Evolutionary conservation across 2,888 invertebrate species (phyloP), one percentile per base, ranked within the genome.

Genomic region (Minunthozetes semirufus): DNA sequence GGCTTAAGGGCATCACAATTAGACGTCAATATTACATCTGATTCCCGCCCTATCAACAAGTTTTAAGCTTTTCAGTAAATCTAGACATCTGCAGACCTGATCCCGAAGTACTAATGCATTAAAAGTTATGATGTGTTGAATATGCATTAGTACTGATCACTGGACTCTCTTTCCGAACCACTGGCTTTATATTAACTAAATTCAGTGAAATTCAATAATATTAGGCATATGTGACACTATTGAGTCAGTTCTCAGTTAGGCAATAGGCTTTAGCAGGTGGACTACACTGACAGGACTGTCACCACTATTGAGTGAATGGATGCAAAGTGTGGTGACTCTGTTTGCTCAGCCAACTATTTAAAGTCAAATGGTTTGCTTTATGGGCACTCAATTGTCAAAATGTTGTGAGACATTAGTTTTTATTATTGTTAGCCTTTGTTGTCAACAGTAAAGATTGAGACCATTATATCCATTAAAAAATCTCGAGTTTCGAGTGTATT

Each of bases 1-100:
- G 42, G n/a, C 68, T 68, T 68, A 68, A 68, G 68, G 68, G 42
- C 68, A 68, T 42, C 19, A 68, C 68, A 68, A 68, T 68, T 68
- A 68, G 42, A 42, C 42, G 38, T 68, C 68, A 68, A 68, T 68
- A 68, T 68, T 68, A 68, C 42, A 68, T 42, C n/a, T 22, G 42
- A 68, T 68, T 22, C 11, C 68, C 42, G 68, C 42, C 68, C 68
- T 42, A 68, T 68, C 68, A 68, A 68, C 68, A 68, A 68, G 68
- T 68, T 68, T 63, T 68, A 68, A 68, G 68, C 68, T 68, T 19
- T 68, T 68, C 22, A 68, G 42, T 68, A 17, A 68, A 68, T 68
- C 19, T 38, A 68, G 13, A 68, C 68, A 68, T 68, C 68, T 68
- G 68, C 68, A 68, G 42, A 42, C 19, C 68, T 42, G 33, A 46